A percentile compares a stretch with the other conserved stretches of the same genome.
These are phyloP conservation scores for Zoanthus sociatus DNA, from an alignment of 92 coral and sea anemone genomes.

Conservation along the genomic window DNA sequence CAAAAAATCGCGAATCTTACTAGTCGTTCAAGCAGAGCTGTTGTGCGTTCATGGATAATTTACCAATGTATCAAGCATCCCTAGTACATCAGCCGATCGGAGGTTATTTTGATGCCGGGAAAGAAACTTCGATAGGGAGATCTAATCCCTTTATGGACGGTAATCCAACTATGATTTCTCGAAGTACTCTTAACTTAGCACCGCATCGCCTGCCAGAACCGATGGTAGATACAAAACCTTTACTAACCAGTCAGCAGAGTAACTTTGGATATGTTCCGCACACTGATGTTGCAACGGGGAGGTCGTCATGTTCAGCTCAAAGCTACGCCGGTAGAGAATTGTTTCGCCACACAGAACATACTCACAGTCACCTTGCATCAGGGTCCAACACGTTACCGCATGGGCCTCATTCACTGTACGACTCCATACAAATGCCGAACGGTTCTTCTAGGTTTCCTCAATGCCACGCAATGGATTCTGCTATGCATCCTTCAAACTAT, in stretches of 20 bases:
- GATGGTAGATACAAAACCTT: conserved; percentile 75
- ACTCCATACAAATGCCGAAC: conserved; percentile 68
- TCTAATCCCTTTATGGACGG: conserved; percentile 78
- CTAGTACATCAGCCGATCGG: conserved; percentile 73
- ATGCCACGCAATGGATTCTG: conserved; percentile 68
- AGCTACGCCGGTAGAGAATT: conserved; percentile 62
- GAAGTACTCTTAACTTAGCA: conserved; percentile 76
- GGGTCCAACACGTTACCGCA: conserved; percentile 70
- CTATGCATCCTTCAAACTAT: conserved; percentile 65
- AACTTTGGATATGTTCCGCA: conserved; percentile 76
- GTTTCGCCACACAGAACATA: conserved; percentile 69
- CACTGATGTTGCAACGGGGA: conserved; percentile 66
- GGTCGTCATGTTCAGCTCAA: conserved; percentile 73
- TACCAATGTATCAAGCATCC: conserved; percentile 65
- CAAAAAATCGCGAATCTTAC: conserved; percentile 35
- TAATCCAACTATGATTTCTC: conserved; percentile 77
- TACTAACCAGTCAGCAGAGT: conserved; percentile 68
- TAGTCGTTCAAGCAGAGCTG: conserved; percentile 53
- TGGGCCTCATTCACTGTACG: conserved; percentile 78
- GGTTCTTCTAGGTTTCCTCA: conserved; percentile 72
- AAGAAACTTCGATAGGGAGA: conserved; percentile 72
- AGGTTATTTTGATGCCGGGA: conserved; percentile 78
- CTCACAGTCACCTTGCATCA: conserved; percentile 46
- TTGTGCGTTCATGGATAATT: conserved; percentile 67
- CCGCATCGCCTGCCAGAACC: conserved; percentile 82